A percentile compares a stretch with the other conserved stretches of the same genome.
Evolutionary conservation across 2,113 vertebrate genomes (phyloP).

Genomic region (Phasianus colchicus): DNA sequence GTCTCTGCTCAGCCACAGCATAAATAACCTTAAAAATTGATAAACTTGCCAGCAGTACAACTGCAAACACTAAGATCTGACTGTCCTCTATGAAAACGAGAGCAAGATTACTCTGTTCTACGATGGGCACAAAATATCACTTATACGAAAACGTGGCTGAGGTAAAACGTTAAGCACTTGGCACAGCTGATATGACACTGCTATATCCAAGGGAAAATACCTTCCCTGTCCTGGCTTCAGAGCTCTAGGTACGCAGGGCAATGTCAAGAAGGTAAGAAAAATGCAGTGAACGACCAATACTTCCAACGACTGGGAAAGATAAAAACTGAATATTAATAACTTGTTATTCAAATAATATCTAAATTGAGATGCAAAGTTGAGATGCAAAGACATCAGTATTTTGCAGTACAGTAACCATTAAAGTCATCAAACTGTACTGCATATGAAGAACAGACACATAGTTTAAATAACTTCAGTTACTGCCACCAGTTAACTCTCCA

Average conservation of each 20-base stretch:
- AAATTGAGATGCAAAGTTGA: too few species aligned
- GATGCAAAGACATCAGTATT: background rate
- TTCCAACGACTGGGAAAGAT: background rate
- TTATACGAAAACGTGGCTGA: background rate
- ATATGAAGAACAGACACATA: background rate
- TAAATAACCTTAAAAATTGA: background rate
- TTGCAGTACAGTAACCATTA: background rate
- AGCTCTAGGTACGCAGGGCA: background rate
- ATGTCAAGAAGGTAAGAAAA: background rate
- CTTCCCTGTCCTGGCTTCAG: background rate
- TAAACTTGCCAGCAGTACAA: background rate
- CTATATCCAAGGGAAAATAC: background rate
- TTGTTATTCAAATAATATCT: background rate
- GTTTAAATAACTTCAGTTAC: background rate
- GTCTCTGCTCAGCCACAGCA: background rate
- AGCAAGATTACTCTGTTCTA: constrained; percentile 13
- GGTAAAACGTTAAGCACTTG: background rate
- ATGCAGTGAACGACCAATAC: background rate
- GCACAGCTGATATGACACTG: background rate
- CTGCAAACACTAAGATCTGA: background rate
- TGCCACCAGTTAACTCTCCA: background rate
- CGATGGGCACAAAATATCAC: background rate
- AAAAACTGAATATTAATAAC: background rate
- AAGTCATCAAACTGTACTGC: background rate
- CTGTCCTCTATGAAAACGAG: background rate